Conservation (phyloP, 2,888 invertebrate species). For the Acrobasis repandana region DNA sequence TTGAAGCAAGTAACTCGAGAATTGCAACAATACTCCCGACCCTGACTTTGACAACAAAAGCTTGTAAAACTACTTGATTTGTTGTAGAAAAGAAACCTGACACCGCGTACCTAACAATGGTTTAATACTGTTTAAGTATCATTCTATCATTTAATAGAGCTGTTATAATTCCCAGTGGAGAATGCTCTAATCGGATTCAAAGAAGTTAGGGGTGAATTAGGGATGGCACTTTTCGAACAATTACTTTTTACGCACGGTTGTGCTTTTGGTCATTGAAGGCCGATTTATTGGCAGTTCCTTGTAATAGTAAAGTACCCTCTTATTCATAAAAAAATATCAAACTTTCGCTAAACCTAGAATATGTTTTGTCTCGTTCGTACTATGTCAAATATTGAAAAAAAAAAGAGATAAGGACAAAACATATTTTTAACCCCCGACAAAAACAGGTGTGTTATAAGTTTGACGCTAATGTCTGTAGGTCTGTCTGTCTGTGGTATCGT, state of each 20-base stretch:
- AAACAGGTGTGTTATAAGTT: too few species aligned
- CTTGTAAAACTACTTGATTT: slow-evolving; percentile 54
- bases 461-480: too few species aligned
- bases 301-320: too few species aligned
- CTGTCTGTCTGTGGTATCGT: too few species aligned
- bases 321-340: too few species aligned
- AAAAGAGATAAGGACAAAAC: too few species aligned
- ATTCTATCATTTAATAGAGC: slow-evolving; percentile 51
- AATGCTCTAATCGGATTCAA: slow-evolving; percentile 22
- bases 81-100: slow-evolving; percentile 38
- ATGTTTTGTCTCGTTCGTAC: too few species aligned
- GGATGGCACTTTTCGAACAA: neutral
- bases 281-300: too few species aligned
- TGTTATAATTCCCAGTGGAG: slow-evolving; percentile 26
- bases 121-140: slow-evolving; percentile 51
- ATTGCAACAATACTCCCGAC: neutral
- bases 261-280: too few species aligned
- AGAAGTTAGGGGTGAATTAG: slow-evolving; percentile 4
- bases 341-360: too few species aligned
- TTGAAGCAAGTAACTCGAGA: neutral
- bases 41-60: slow-evolving; percentile 28
- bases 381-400: too few species aligned
- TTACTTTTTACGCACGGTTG: neutral
- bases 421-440: too few species aligned
- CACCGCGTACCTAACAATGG: slow-evolving; percentile 30